These are phyloP conservation scores for Bombus confusus DNA, from an alignment of 1,140 invertebrate genomes.

Conservation along the genomic window DNA sequence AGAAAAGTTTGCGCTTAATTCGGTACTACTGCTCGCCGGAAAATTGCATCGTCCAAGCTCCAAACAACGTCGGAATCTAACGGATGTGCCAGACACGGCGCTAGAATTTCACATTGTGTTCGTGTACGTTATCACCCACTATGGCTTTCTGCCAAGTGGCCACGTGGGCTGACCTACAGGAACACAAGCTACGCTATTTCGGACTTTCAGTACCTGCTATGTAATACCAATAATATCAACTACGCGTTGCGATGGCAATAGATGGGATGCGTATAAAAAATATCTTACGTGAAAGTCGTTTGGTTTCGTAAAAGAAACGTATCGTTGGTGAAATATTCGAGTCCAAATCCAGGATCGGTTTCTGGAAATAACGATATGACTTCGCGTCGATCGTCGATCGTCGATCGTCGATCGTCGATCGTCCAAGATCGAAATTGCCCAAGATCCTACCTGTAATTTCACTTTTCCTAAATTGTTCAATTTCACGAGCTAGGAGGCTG, in stretches of 20 bases:
- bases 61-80: constrained; percentile 5
- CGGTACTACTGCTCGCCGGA: background rate
- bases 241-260: background rate
- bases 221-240: constrained; percentile 36
- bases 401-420: too few species aligned
- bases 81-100: constrained; percentile 18
- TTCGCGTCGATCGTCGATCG: too few species aligned
- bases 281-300: too few species aligned
- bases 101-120: constrained; percentile 53
- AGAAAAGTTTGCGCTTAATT: constrained; percentile 41
- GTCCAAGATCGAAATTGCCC: too few species aligned
- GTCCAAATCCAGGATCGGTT: too few species aligned
- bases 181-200: constrained; percentile 47
- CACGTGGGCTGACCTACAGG: constrained; percentile 43
- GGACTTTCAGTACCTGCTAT: constrained; percentile 15
- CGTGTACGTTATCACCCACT: constrained; percentile 52
- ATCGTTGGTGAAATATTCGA: too few species aligned
- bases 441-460: too few species aligned
- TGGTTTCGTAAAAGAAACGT: too few species aligned
- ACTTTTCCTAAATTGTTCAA: too few species aligned
- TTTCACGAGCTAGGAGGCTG: too few species aligned
- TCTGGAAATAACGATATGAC: too few species aligned
- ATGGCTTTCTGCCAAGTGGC: constrained; percentile 52
- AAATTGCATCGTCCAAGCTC: constrained; percentile 21
- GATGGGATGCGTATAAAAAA: too few species aligned